Percentiles rank a stretch among this genome's conserved stretches.
Conservation (phyloP, 2,888 invertebrate genomes). For the Cataglyphis cursor region DNA sequence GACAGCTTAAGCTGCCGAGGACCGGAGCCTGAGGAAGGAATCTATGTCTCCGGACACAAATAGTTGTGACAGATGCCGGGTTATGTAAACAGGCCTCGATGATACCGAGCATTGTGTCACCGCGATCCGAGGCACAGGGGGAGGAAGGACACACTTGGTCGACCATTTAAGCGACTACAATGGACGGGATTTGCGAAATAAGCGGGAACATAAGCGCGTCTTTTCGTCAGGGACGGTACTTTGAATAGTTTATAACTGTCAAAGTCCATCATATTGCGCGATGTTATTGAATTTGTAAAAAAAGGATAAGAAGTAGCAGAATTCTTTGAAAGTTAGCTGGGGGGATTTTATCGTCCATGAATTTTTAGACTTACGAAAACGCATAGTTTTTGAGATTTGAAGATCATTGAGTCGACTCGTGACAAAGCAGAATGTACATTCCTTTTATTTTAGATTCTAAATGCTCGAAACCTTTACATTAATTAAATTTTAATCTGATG, state of each 20-base stretch:
- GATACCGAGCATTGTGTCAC: constrained; percentile 78
- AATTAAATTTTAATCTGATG: not conserved
- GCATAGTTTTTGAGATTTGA: not conserved
- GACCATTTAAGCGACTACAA: constrained; percentile 79
- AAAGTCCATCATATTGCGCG: not conserved
- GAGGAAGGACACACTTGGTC: constrained; percentile 57
- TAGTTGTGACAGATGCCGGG: constrained; percentile 85
- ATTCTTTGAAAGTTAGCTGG: not conserved
- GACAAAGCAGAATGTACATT: not conserved
- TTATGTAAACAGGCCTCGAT: constrained; percentile 81
- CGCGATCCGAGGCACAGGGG: constrained; percentile 58
- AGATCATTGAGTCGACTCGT: not conserved
- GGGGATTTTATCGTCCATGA: not conserved
- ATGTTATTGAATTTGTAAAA: not conserved
- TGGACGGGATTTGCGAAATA: constrained; percentile 80
- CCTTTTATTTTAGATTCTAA: not conserved
- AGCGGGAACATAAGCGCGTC: constrained; percentile 58
- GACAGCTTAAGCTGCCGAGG: constrained; percentile 69
- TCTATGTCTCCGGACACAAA: constrained; percentile 79
- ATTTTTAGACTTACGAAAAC: not conserved
- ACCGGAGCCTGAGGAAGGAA: constrained; percentile 68
- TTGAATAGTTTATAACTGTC: not conserved
- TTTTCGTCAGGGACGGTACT: constrained; percentile 16
- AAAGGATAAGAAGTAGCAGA: not conserved
- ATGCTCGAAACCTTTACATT: not conserved